phyloP scores from a whole-genome alignment of 2,888 invertebrate species.

The Trypoxylon attenuatum region DNA sequence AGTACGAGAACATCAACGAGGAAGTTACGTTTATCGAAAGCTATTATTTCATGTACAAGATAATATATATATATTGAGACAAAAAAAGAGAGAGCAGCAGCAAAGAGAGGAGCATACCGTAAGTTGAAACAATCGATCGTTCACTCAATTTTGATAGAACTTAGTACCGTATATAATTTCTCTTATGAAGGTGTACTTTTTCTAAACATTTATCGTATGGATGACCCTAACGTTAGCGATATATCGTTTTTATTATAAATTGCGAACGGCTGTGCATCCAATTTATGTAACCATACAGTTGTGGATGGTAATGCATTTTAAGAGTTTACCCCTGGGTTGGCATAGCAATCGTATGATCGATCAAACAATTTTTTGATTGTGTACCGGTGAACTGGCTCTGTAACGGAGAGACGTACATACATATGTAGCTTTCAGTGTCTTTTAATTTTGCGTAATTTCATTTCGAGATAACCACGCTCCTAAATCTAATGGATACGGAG shows the following conservation, averaged over 20 bases:
- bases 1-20: too few species aligned
- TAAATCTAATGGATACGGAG: slow-evolving; percentile 9
- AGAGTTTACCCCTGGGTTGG: too few species aligned
- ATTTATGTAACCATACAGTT: slow-evolving; percentile 38
- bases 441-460: slow-evolving; percentile 17
- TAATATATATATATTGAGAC: too few species aligned
- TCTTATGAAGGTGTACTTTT: too few species aligned
- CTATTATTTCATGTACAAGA: too few species aligned
- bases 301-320: slow-evolving; percentile 54
- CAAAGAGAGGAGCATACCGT: too few species aligned
- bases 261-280: slow-evolving; percentile 18
- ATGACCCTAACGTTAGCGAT: slow-evolving; percentile 18
- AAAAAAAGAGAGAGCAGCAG: too few species aligned
- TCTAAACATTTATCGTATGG: slow-evolving; percentile 11
- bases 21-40: too few species aligned
- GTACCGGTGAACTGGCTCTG: slow-evolving; percentile 31
- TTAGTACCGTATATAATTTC: too few species aligned
- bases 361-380: slow-evolving; percentile 43
- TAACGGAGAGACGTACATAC: slow-evolving; percentile 28
- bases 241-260: slow-evolving; percentile 32
- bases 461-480: slow-evolving; percentile 6
- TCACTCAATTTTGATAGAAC: too few species aligned
- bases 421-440: too few species aligned
- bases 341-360: slow-evolving; percentile 23
- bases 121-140: too few species aligned